Base-by-base conservation (phyloP, 2,888 invertebrate species). In the Chironomus tentans region DNA sequence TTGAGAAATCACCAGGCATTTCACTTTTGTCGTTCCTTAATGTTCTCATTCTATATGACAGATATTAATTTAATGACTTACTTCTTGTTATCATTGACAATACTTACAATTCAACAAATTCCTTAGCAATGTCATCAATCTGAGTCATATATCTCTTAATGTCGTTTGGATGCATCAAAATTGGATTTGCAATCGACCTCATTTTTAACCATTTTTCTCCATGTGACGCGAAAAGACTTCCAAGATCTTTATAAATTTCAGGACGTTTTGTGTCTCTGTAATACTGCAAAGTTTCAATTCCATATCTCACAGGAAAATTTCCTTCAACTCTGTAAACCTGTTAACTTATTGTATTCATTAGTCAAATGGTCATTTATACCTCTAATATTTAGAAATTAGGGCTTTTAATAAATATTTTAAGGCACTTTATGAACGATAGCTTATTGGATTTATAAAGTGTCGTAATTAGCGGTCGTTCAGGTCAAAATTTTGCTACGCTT, bases 131-230 rank as follows among this genome's bases (percentile, higher is more conserved):
- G 77, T 83, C 82, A 76, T 84, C 83, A 46, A 86, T 81, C 0
- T 80, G 82, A 5, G 84, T 81, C 3, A 83, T 80, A 69, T 86
- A 86, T 3, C 84, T 80, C 80, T 84, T 85, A 0, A 85, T 47
- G 85, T 78, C 79, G n/a, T 87, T 86, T 0, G 88, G 87, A 78
- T 87, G 85, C 80, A 90, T 81, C 82, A 90, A 83, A 69, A 87
- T 84, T 78, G 87, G 87, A 80, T 89, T 88, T 0, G 88, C 87
- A 78, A 87, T 88, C 2, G 86, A 86, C 21, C 89, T 84, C 76
- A 89, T 85, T 74, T 87, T 84, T 70, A 88, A 85, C 90, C 90
- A 90, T 79, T 88, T 85, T 12, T 85, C 83, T 2, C 88, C 89
- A 82, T 89, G 87, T 28, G 85, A 85, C 21, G n/a, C 79, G 62